Percentiles rank a stretch among this genome's conserved stretches.
These are phyloP conservation scores for Syngnathus typhle DNA, from an alignment of 2,113 vertebrate species.

Conservation along the genomic window DNA sequence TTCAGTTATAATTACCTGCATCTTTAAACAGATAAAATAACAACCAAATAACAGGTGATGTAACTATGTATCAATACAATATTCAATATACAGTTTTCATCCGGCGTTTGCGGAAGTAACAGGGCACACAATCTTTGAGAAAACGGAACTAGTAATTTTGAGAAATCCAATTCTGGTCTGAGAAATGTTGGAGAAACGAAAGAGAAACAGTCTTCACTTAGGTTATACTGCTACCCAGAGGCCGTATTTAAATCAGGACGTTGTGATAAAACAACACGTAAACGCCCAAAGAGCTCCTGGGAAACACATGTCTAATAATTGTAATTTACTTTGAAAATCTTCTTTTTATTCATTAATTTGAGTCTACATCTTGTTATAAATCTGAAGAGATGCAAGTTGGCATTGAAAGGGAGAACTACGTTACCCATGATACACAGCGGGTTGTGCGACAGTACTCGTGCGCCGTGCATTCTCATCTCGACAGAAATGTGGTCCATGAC, in stretches of 20 bases:
- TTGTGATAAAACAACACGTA: no score
- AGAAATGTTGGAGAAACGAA: no score
- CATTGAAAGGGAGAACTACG: constrained; percentile 6
- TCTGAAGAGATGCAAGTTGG: background rate
- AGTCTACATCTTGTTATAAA: background rate
- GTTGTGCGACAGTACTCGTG: constrained; percentile 25
- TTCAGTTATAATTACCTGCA: background rate
- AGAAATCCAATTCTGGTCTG: no score
- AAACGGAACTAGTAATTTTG: no score
- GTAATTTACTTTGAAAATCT: background rate
- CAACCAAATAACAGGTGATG: background rate
- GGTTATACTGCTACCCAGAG: no score
- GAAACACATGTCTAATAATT: background rate
- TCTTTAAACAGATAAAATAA: background rate
- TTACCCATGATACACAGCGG: constrained; percentile 42
- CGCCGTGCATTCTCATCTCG: constrained; percentile 19
- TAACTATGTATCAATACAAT: no score
- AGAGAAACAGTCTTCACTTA: no score
- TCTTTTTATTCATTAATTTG: background rate
- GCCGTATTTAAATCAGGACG: no score
- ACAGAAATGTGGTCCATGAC: constrained; percentile 41
- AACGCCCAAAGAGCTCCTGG: no score
- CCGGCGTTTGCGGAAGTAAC: no score
- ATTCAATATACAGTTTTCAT: no score
- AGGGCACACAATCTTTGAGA: no score